Percentiles rank a stretch among this genome's conserved stretches.
phyloP scores from a whole-genome alignment of 2,888 invertebrate genomes.

The Druceiella hillmani region DNA sequence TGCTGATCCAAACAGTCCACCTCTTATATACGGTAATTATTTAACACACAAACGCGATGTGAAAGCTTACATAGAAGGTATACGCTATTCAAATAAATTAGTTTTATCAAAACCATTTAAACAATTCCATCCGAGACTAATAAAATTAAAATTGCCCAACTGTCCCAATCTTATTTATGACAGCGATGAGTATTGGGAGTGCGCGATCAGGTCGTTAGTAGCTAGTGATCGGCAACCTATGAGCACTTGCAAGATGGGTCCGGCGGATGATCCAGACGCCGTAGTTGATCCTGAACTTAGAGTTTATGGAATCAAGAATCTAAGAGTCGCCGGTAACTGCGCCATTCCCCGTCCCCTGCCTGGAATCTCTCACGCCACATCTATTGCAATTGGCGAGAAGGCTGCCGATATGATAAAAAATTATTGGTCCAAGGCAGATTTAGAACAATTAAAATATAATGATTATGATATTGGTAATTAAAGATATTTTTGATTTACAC shows the following conservation, averaged over 20 bases:
- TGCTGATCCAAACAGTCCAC: slow-evolving; percentile 69
- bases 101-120: slow-evolving; percentile 49
- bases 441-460: too few relatives aligned
- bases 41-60: slow-evolving; percentile 54
- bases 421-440: too few relatives aligned
- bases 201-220: slow-evolving; percentile 56
- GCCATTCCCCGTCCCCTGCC: slow-evolving; percentile 59
- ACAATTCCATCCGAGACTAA: slow-evolving; percentile 46
- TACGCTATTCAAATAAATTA: slow-evolving; percentile 38
- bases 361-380: slow-evolving; percentile 64
- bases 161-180: slow-evolving; percentile 48
- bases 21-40: slow-evolving; percentile 63
- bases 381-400: slow-evolving; percentile 68
- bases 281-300: slow-evolving; percentile 70
- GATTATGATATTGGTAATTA: too few relatives aligned
- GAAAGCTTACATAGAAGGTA: slow-evolving; percentile 48
- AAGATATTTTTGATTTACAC: too few relatives aligned
- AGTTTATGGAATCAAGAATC: slow-evolving; percentile 53
- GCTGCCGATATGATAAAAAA: slow-evolving; percentile 59
- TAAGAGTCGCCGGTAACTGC: slow-evolving; percentile 65
- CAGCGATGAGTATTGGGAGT: slow-evolving; percentile 65
- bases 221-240: slow-evolving; percentile 84
- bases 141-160: slow-evolving; percentile 49
- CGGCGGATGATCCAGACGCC: slow-evolving; percentile 64
- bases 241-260: slow-evolving; percentile 86